phyloP scores from a whole-genome alignment of 2,797 vertebrate species.

The Eulemur albifrons region DNA sequence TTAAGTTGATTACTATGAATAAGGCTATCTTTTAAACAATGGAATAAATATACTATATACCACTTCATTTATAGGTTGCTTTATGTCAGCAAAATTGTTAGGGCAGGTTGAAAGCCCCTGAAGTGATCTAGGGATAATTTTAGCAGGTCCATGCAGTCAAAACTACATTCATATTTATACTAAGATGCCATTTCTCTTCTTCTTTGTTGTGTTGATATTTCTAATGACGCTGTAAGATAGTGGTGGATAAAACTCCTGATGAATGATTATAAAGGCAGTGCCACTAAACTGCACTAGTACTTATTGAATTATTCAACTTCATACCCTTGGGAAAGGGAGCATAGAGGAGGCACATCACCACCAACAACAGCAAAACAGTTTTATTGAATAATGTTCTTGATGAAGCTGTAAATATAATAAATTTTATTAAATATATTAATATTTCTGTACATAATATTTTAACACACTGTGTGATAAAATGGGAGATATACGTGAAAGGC shows the following conservation, averaged over 20 bases:
- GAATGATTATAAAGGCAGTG: background rate
- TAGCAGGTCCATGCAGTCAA: background rate
- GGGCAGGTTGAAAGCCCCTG: background rate
- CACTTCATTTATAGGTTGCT: background rate
- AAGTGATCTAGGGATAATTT: background rate
- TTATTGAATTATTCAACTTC: background rate
- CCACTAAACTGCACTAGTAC: background rate
- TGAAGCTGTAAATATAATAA: background rate
- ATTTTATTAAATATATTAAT: background rate
- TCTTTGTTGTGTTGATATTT: background rate
- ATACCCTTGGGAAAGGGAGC: background rate
- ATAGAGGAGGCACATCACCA: background rate
- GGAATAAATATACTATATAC: background rate
- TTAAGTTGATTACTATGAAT: background rate
- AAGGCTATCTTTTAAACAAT: background rate
- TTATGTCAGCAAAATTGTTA: background rate
- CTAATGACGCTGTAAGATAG: background rate
- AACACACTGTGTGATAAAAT: background rate
- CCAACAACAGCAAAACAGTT: background rate
- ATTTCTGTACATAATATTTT: background rate
- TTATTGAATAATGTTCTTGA: background rate
- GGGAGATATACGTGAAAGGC: background rate
- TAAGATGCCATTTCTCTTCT: background rate
- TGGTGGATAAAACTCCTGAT: background rate
- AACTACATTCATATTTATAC: background rate